These are phyloP conservation scores for Saguinus imperator DNA, from an alignment of 2,113 vertebrate species.

Conservation along the genomic window DNA sequence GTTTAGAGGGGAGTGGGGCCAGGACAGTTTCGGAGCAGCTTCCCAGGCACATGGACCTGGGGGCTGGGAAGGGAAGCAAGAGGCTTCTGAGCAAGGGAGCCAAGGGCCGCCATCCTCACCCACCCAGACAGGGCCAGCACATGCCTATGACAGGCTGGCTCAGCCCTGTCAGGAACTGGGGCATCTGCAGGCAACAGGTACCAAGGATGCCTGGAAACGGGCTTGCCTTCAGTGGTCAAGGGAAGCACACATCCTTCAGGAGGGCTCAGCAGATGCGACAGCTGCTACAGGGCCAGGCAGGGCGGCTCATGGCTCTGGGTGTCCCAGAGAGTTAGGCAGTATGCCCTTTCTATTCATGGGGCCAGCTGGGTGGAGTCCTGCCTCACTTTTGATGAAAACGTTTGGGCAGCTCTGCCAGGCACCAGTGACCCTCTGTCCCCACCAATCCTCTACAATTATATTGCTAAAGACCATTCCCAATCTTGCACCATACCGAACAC, in stretches of 20 bases:
- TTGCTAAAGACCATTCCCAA: neutral
- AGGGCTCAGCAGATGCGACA: too few species aligned
- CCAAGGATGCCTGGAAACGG: neutral
- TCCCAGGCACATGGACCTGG: accelerated
- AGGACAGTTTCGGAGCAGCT: neutral
- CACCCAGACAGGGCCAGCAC: neutral
- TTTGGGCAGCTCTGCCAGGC: neutral
- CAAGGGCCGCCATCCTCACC: neutral
- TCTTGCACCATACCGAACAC: neutral
- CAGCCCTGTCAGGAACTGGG: neutral
- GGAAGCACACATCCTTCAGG: neutral
- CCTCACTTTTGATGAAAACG: neutral
- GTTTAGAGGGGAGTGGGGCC: neutral
- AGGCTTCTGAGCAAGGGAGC: neutral
- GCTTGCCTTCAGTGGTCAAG: neutral
- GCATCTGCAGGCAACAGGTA: neutral
- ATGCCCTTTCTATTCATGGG: neutral
- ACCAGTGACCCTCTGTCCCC: neutral
- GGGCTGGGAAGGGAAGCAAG: neutral
- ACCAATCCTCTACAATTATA: neutral
- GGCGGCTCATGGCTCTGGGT: neutral
- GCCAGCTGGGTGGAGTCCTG: neutral
- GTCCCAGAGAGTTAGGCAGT: neutral
- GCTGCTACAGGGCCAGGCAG: accelerated
- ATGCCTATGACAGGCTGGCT: accelerated